Evolutionary conservation across 2,113 vertebrate genomes (phyloP).

Genomic region (Drymodes brunneopygia): DNA sequence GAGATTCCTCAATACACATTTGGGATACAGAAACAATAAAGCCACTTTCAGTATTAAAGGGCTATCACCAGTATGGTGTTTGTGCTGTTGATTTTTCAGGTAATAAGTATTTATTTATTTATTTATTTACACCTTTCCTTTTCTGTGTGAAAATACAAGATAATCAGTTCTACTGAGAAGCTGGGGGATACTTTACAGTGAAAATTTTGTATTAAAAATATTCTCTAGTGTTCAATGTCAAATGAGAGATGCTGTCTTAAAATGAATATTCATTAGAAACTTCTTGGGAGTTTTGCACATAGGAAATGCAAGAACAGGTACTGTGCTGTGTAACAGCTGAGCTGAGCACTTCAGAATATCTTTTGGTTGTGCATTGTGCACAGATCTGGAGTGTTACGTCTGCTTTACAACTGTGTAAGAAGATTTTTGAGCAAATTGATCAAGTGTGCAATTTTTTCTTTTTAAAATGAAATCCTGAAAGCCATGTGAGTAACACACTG

Average conservation of each 20-base stretch:
- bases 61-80: constrained; percentile 92
- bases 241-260: background rate
- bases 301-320: background rate
- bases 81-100: constrained; percentile 97
- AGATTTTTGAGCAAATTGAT: background rate
- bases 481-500: background rate
- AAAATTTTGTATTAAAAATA: background rate
- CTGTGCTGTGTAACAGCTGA: background rate
- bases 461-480: background rate
- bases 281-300: background rate
- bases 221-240: background rate
- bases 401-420: background rate
- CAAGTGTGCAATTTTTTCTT: background rate
- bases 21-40: constrained; percentile 96
- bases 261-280: background rate
- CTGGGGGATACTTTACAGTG: background rate
- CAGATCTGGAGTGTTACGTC: background rate
- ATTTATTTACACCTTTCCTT: background rate
- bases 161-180: background rate
- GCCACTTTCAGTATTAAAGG: constrained; percentile 91
- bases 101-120: constrained; percentile 69
- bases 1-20: constrained; percentile 91
- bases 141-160: background rate
- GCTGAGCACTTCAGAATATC: background rate
- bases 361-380: background rate